phyloP scores from a whole-genome alignment of 1,140 invertebrate genomes.

The Adoxophyes honmai region DNA sequence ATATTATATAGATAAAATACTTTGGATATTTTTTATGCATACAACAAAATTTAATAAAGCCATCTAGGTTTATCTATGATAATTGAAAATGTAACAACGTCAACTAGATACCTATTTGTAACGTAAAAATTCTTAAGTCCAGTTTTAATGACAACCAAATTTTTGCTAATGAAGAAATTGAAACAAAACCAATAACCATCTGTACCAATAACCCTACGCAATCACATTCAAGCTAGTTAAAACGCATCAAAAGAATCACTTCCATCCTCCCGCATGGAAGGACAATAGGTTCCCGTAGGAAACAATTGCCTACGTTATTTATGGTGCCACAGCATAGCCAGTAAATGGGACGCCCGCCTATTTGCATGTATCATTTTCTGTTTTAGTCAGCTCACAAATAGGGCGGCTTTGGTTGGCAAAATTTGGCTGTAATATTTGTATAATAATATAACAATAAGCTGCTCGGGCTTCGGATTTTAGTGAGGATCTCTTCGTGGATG shows the following conservation, averaged over 20 bases:
- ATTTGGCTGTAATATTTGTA: conserved; percentile 4
- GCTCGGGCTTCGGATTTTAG: background rate
- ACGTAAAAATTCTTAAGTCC: too few species aligned
- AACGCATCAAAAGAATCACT: conserved; percentile 19
- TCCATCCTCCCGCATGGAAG: conserved; percentile 21
- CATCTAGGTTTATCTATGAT: too few species aligned
- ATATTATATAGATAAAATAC: too few species aligned
- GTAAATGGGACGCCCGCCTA: conserved; percentile 22
- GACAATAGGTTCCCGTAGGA: conserved; percentile 28
- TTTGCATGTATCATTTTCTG: conserved; percentile 32
- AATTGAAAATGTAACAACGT: too few species aligned
- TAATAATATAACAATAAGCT: conserved; percentile 4
- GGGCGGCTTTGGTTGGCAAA: background rate
- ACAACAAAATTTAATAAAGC: too few species aligned
- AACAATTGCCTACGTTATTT: conserved; percentile 33
- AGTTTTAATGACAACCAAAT: background rate
- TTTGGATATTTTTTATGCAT: too few species aligned
- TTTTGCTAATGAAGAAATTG: too few species aligned
- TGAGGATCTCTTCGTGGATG: too few species aligned
- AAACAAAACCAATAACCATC: too few species aligned
- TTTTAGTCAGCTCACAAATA: conserved; percentile 10
- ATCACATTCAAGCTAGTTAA: background rate
- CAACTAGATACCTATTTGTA: too few species aligned
- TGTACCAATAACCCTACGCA: background rate
- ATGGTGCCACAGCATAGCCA: conserved; percentile 22